Base-by-base conservation (phyloP, 2,113 vertebrate species). In the Nipponia nippon region DNA sequence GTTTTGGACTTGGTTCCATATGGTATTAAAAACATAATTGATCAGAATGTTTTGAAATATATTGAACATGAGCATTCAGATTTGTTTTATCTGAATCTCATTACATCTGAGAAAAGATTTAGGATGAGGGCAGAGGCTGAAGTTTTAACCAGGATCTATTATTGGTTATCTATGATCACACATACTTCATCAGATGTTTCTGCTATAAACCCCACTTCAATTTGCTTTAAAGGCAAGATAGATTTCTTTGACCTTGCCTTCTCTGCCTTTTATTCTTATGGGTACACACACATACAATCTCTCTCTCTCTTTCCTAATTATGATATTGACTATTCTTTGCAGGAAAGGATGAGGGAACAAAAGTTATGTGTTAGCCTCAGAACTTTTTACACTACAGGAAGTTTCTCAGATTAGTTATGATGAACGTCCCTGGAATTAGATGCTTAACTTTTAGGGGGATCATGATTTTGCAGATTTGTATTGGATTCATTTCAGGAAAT, bases 31-130 rank as follows among this genome's bases (percentile, higher is more conserved):
- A 93, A 40, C 47, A 58, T 85, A 89, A 95, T 72, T 89, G 91
- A 95, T 94, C 81, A n/a, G 89, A 93, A 90, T 93, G 87, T 96
- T 97, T 97, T 93, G 93, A 90, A 89, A 96, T 90, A 36, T 44
- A 90, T 72, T 59, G 86, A 91, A 85, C 58, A 78, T 0, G 1
- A 76, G 50, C 40, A 55, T 71, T 95, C 53, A 86, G 53, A 38
- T 88, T 96, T 91, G 82, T 61, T 96, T 94, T 86, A 58, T 95
- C 77, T 81, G 76, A 71, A 80, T 90, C 89, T 85, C 62, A 70
- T 95, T 94, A 91, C 66, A 62, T 69, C 87, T 91, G 87, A 78
- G 70, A 79, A 82, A 84, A 94, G 70, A 95, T 95, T 90, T 88
- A 95, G 75, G n/a, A 27, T 80, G 53, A 73, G n/a, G 65, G 50